Conservation (phyloP, 30 jellyfish, hydroid and myxozoan species). For the Clytia hemisphaerica region DNA sequence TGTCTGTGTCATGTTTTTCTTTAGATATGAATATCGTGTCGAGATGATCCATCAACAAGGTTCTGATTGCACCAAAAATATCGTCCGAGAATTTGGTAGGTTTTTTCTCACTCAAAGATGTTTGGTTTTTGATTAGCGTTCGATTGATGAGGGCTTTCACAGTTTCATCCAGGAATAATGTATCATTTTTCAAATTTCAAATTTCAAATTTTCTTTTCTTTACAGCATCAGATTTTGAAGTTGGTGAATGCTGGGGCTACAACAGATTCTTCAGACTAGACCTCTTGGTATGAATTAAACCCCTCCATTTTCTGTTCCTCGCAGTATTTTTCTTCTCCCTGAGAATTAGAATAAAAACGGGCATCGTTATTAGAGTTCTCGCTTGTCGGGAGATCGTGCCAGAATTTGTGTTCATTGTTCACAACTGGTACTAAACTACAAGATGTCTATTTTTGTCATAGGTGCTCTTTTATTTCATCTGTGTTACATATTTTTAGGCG, state of each 20-base stretch:
- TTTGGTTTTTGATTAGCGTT: too few relatives aligned
- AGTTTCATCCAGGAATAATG: too few relatives aligned
- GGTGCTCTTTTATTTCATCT: neutral
- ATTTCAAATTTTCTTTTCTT: neutral
- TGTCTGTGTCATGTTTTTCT: neutral
- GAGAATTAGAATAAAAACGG: too few relatives aligned
- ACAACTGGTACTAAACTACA: too few relatives aligned
- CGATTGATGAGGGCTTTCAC: too few relatives aligned
- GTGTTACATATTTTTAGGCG: conserved; percentile 21
- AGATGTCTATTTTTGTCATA: too few relatives aligned
- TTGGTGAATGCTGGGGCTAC: conserved; percentile 89
- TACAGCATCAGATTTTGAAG: conserved; percentile 83
- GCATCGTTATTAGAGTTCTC: neutral
- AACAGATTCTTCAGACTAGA: conserved; percentile 74
- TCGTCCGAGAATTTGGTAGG: conserved; percentile 76
- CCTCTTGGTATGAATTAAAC: conserved; percentile 38
- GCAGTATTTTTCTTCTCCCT: too few relatives aligned
- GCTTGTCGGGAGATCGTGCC: conserved; percentile 10
- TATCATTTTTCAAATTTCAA: too few relatives aligned
- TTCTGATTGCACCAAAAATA: conserved; percentile 64
- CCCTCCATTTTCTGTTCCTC: too few relatives aligned
- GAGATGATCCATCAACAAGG: conserved; percentile 80
- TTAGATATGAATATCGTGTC: conserved; percentile 73
- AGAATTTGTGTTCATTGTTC: too few relatives aligned
- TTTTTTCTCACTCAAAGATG: too few relatives aligned